These are phyloP conservation scores for Acanthornis magna DNA, from an alignment of 2,797 vertebrate species.

Conservation along the genomic window DNA sequence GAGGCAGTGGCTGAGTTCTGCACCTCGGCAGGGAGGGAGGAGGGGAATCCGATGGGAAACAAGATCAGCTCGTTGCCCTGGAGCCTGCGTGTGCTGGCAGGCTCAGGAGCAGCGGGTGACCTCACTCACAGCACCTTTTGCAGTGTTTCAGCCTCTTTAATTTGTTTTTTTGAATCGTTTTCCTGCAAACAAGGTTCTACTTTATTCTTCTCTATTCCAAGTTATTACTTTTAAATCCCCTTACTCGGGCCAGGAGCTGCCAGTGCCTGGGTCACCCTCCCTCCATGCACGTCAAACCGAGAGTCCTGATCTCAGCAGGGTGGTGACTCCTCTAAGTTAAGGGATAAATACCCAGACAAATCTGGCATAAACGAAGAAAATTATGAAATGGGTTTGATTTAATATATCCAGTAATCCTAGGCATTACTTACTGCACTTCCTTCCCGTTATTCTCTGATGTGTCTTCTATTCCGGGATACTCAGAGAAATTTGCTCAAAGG, in stretches of 20 bases:
- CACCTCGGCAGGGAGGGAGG: background rate
- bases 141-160: background rate
- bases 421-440: background rate
- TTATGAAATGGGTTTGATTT: background rate
- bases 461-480: background rate
- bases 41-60: background rate
- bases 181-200: background rate
- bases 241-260: background rate
- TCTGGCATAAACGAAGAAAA: background rate
- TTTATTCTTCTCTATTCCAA: background rate
- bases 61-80: background rate
- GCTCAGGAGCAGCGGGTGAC: background rate
- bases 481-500: background rate
- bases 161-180: background rate
- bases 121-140: background rate
- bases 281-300: accelerated
- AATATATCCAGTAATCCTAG: background rate
- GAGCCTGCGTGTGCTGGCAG: background rate
- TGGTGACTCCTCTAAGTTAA: background rate
- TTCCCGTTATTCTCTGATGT: constrained; percentile 14
- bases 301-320: background rate
- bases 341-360: background rate
- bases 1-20: background rate
- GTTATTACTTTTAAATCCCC: background rate
- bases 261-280: background rate